Conservation (phyloP, 1,140 invertebrate species). For the Musca vetustissima region DNA sequence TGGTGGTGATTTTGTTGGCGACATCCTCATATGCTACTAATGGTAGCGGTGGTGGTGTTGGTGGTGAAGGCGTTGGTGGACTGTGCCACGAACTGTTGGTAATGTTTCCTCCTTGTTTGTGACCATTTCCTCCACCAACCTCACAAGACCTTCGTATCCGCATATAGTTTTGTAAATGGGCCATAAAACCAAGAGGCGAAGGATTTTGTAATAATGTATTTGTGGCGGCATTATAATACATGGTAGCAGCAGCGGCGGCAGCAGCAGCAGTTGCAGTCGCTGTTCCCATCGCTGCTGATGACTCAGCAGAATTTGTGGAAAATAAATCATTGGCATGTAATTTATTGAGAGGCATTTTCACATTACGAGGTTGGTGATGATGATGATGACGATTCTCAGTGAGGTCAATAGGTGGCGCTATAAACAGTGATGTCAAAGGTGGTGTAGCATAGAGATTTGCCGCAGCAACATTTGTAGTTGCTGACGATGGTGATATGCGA, state of each 20-base stretch:
- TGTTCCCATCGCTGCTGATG: too few relatives aligned
- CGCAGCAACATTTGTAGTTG: not conserved
- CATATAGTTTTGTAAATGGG: constrained; percentile 6
- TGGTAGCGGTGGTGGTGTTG: too few relatives aligned
- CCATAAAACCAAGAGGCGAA: not conserved
- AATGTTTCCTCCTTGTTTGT: not conserved
- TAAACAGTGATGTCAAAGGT: not conserved
- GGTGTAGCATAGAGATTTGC: not conserved
- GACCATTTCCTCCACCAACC: not conserved
- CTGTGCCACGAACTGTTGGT: too few relatives aligned
- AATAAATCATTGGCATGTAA: too few relatives aligned
- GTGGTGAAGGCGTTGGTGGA: too few relatives aligned
- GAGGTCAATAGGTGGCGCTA: not conserved
- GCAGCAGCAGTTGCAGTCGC: too few relatives aligned
- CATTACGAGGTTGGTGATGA: too few relatives aligned
- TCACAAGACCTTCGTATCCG: not conserved
- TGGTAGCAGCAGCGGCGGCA: too few relatives aligned
- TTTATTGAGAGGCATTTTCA: too few relatives aligned
- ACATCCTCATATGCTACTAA: too few relatives aligned
- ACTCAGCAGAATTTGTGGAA: too few relatives aligned
- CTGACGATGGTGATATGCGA: not conserved
- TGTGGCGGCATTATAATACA: not conserved
- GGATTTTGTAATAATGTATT: not conserved
- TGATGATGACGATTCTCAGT: too few relatives aligned
- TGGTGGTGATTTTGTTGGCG: not conserved